Evolutionary conservation across 2,888 invertebrate genomes (phyloP).

Genomic region (Anthrax anthrax): DNA sequence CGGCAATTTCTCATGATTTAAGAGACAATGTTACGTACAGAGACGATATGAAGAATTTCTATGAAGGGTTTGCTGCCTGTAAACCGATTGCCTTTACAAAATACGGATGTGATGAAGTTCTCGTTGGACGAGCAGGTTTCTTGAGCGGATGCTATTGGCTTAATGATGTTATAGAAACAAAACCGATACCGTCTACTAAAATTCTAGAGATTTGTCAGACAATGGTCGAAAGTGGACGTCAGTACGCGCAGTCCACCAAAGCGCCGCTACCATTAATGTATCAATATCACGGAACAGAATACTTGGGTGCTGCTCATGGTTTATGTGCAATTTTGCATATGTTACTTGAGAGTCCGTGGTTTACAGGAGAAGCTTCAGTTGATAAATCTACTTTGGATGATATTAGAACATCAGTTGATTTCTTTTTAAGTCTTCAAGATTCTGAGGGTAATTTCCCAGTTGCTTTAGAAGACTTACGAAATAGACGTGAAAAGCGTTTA

Average conservation of each 20-base stretch:
- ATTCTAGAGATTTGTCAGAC: conserved; percentile 51
- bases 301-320: conserved; percentile 49
- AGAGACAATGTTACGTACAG: conserved; percentile 34
- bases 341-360: conserved; percentile 42
- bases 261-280: conserved; percentile 63
- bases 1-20: conserved; percentile 41
- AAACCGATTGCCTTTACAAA: conserved; percentile 42
- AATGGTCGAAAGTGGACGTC: conserved; percentile 55
- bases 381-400: conserved; percentile 38
- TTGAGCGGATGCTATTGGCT: conserved; percentile 65
- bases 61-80: conserved; percentile 32
- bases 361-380: conserved; percentile 19
- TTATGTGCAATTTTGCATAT: conserved; percentile 50
- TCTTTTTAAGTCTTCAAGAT: conserved; percentile 42
- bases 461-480: conserved; percentile 48
- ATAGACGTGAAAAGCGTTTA: conserved; percentile 46
- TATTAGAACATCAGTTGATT: conserved; percentile 53
- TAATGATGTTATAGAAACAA: conserved; percentile 27
- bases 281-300: conserved; percentile 37
- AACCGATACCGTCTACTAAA: conserved; percentile 33
- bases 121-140: conserved; percentile 76
- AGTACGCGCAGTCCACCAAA: conserved; percentile 44
- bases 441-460: conserved; percentile 61
- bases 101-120: conserved; percentile 66
- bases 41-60: conserved; percentile 28